Conservation (phyloP, 2,797 vertebrate genomes). For the Bradypodion pumilum region DNA sequence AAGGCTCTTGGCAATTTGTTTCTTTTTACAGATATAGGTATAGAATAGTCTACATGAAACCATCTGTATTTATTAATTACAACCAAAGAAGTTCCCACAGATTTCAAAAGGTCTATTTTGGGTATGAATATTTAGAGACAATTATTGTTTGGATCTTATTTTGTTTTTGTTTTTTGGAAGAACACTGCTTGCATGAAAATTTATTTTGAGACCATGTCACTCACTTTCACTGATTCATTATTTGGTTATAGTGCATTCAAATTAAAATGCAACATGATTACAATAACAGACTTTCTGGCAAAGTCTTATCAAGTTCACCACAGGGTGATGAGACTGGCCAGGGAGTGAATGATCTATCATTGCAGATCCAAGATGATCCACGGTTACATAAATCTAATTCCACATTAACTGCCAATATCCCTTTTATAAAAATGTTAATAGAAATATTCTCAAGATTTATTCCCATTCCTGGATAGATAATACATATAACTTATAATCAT, state of each 20-base stretch:
- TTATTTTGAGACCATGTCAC: not conserved
- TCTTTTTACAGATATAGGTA: not conserved
- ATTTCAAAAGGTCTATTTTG: not conserved
- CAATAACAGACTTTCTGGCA: not conserved
- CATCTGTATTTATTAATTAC: not conserved
- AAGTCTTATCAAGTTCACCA: not conserved
- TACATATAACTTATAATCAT: too few relatives aligned
- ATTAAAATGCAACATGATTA: not conserved
- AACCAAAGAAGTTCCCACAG: not conserved
- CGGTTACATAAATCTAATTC: not conserved
- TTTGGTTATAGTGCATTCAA: not conserved
- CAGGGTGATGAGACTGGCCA: not conserved
- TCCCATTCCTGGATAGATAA: not conserved
- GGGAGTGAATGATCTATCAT: not conserved
- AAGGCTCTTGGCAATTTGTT: not conserved
- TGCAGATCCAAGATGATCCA: not conserved
- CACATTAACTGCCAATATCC: too few relatives aligned
- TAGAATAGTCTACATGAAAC: not conserved
- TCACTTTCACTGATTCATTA: slow-evolving; percentile 7
- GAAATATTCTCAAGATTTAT: not conserved
- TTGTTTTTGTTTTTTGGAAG: not conserved
- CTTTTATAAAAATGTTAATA: not conserved
- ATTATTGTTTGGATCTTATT: not conserved
- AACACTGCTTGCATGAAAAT: not conserved
- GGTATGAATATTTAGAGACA: not conserved